Conservation (phyloP, 1,140 invertebrate species). For the Orussus abietinus region DNA sequence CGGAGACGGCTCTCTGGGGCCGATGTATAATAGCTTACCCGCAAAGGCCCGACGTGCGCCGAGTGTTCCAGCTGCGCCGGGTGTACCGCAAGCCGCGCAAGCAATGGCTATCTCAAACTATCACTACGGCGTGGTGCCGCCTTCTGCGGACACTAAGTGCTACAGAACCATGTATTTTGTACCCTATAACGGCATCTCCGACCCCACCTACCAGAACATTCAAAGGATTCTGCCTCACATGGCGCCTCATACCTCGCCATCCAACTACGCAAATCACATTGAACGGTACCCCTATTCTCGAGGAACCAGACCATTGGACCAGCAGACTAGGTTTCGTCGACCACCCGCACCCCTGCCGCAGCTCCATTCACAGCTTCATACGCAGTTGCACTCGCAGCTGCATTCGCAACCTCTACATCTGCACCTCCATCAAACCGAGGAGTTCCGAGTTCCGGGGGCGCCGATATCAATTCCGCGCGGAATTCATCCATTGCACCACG, state of each 20-base stretch:
- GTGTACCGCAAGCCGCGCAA: no score
- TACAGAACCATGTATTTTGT: constrained; percentile 68
- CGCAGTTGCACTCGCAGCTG: no score
- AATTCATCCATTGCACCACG: no score
- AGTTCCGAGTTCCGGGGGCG: no score
- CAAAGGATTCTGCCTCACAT: constrained; percentile 46
- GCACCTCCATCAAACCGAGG: constrained; percentile 42
- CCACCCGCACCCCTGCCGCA: no score
- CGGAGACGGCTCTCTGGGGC: constrained; percentile 23
- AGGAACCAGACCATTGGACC: constrained; percentile 25
- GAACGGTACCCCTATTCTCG: constrained; percentile 47
- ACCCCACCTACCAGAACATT: constrained; percentile 50
- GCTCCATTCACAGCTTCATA: no score
- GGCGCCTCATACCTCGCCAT: constrained; percentile 38
- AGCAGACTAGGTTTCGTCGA: no score
- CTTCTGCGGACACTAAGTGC: constrained; percentile 32
- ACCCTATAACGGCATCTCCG: constrained; percentile 61
- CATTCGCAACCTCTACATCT: no score
- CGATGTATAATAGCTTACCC: constrained; percentile 27
- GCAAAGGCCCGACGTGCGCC: constrained; percentile 30
- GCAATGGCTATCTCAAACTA: constrained; percentile 23
- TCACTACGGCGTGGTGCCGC: constrained; percentile 25
- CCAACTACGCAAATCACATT: constrained; percentile 43
- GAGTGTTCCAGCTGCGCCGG: constrained; percentile 22
- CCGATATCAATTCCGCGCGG: no score